phyloP scores from a whole-genome alignment of 2,888 invertebrate genomes.

The Nudaria mundana region DNA sequence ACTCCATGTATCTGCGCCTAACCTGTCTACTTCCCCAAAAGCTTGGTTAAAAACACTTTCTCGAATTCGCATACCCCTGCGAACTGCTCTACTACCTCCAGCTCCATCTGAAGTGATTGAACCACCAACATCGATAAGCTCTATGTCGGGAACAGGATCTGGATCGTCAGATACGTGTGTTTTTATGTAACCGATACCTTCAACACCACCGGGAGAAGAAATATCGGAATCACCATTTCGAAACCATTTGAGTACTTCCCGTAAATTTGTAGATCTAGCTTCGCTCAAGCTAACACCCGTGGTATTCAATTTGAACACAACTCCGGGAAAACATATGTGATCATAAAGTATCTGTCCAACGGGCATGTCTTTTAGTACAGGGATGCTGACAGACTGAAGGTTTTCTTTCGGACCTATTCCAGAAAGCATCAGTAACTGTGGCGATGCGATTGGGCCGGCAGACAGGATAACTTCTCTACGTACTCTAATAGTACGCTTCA shows the following conservation, averaged over 20 bases:
- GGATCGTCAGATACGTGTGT: slow-evolving; percentile 77
- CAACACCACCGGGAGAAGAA: slow-evolving; percentile 78
- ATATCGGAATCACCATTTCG: slow-evolving; percentile 76
- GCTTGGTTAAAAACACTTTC: slow-evolving; percentile 76
- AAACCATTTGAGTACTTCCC: slow-evolving; percentile 55
- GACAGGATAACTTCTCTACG: slow-evolving; percentile 82
- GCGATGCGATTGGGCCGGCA: slow-evolving; percentile 89
- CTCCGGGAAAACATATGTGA: slow-evolving; percentile 82
- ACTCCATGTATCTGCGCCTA: slow-evolving; percentile 65
- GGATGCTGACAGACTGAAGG: slow-evolving; percentile 79
- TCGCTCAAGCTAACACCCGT: slow-evolving; percentile 54
- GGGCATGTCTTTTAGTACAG: slow-evolving; percentile 81
- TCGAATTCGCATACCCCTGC: slow-evolving; percentile 67
- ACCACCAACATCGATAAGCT: slow-evolving; percentile 81
- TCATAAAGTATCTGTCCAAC: slow-evolving; percentile 86
- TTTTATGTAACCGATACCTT: slow-evolving; percentile 81
- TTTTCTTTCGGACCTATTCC: slow-evolving; percentile 84
- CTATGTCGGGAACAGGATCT: slow-evolving; percentile 83
- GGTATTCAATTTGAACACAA: slow-evolving; percentile 77
- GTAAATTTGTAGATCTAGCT: slow-evolving; percentile 47
- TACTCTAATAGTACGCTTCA: slow-evolving; percentile 68
- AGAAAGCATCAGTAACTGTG: slow-evolving; percentile 86
- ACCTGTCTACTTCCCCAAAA: slow-evolving; percentile 61
- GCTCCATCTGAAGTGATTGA: slow-evolving; percentile 79
- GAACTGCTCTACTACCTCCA: slow-evolving; percentile 61